Evolutionary conservation across 2,888 invertebrate species (phyloP).

Genomic region (Omphaloscelis lunosa): DNA sequence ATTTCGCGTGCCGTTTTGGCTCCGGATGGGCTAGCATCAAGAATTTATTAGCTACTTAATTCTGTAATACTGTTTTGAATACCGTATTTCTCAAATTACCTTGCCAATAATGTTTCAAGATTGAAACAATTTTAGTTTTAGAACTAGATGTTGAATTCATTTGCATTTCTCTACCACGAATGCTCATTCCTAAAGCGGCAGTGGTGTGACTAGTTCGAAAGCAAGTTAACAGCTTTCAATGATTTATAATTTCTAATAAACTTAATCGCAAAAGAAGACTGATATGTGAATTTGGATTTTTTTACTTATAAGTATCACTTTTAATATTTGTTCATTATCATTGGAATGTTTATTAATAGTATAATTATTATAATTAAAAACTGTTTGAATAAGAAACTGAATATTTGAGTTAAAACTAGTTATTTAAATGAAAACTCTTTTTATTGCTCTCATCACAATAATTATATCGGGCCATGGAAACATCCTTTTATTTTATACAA

Average conservation of each 20-base stretch:
- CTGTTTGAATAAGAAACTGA: not conserved
- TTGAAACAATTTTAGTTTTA: constrained; percentile 32
- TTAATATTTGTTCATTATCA: constrained; percentile 2
- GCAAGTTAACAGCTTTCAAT: constrained; percentile 31
- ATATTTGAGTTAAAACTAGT: constrained; percentile 47
- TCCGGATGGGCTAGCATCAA: constrained; percentile 45
- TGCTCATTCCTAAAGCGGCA: constrained; percentile 22
- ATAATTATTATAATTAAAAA: constrained; percentile 20
- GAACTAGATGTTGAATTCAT: constrained; percentile 40
- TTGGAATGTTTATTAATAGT: constrained; percentile 23
- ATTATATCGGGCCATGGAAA: constrained; percentile 31
- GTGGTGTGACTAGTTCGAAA: constrained; percentile 35
- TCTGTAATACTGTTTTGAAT: constrained; percentile 44
- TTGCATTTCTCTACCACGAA: constrained; percentile 42
- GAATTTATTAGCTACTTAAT: constrained; percentile 38
- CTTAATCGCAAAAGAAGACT: constrained; percentile 6
- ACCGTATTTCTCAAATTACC: constrained; percentile 35
- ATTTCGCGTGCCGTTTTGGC: constrained; percentile 35
- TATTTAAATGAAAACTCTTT: constrained; percentile 50
- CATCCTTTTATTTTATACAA: constrained; percentile 39
- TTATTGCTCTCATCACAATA: constrained; percentile 30
- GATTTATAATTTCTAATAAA: constrained; percentile 48
- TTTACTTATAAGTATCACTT: constrained; percentile 10
- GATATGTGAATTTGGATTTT: constrained; percentile 5
- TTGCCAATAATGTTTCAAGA: constrained; percentile 28